Evolutionary conservation across 64 coral and sea anemone species (phyloP), one percentile per base, ranked within the genome.

Genomic region (Platygyra sinensis): DNA sequence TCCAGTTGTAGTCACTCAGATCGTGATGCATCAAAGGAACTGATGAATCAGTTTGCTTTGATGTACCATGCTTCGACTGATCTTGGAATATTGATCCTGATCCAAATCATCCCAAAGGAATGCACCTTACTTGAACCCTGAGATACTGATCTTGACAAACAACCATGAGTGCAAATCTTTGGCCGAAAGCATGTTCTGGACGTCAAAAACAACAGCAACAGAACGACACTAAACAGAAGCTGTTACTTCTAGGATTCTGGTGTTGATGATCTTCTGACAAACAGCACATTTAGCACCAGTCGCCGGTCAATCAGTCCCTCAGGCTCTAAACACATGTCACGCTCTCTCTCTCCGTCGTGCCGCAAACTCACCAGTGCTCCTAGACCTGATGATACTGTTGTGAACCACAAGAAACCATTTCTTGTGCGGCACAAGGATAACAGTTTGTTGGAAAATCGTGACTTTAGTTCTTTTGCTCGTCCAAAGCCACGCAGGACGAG

Each of bases 391-490:
- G 96, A 98, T 86, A 92, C 90, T 18, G 24, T 90, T 80, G 80
- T 78, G 74, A 92, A 89, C 75, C 93, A 93, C 84, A 92, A 89
- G 30, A 87, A 77, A 78, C 86, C 91, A 50, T 98, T 98, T 95
- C 84, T 98, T 91, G 93, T 98, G 74, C 96, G 93, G n/a, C 91
- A 91, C 80, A 95, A 98, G 89, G 96, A 98, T 78, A 76, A 93
- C 20, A 93, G 79, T 72, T 84, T 98, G 76, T 87, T 98, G 83
- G 96, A 93, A 95, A 99, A 90, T 99, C 94, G 97, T 99, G 97
- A 96, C 88, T 99, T 99, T 96, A 30, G 71, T 91, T 93, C 93
- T 98, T 98, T 98, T 93, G 90, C 88, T 93, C 90, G 86, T 93
- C 96, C 96, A 64, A 95, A 95, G 96, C 90, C 94, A 22, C 87